Conservation (phyloP, 2,113 vertebrate genomes). For the zebrafish (Danio rerio) region GRCz12tu NC_133183.1:13001001-13001500, state of each 20-base stretch:
- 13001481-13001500: slow-evolving; percentile 60
- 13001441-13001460: slow-evolving; percentile 68
- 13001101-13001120: neutral
- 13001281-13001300: neutral
- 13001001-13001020: neutral
- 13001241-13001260: slow-evolving; percentile 54
- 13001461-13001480: slow-evolving; percentile 66
- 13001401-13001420: slow-evolving; percentile 12
- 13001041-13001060: neutral
- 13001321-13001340: slow-evolving; percentile 54
- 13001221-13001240: slow-evolving; percentile 56
- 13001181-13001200: slow-evolving; percentile 52
- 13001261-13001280: slow-evolving; percentile 1
- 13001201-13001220: slow-evolving; percentile 58
- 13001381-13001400: neutral
- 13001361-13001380: neutral
- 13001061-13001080: neutral
- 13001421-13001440: slow-evolving; percentile 74
- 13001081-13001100: fast-evolving
- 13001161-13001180: neutral
- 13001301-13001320: slow-evolving; percentile 34
- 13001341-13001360: slow-evolving; percentile 19
- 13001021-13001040: neutral
- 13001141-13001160: neutral
- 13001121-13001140: neutral